These are phyloP conservation scores for Sphenopsis melanotis DNA, from an alignment of 2,797 vertebrate species.

Conservation along the genomic window DNA sequence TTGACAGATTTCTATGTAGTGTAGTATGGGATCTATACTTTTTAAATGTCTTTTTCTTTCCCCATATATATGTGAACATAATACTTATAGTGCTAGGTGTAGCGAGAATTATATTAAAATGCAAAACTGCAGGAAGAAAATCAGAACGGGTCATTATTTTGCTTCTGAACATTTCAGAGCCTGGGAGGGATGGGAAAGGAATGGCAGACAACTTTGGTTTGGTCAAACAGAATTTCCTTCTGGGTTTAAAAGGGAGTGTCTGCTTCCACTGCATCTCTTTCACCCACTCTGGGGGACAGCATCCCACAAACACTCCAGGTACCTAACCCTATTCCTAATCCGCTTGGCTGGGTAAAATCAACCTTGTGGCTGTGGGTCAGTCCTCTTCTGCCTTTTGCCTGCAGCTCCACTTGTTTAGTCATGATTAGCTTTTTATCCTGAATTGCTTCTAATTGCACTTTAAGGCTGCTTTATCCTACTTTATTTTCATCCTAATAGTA, in stretches of 20 bases:
- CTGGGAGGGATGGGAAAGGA: neutral
- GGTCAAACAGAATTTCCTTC: neutral
- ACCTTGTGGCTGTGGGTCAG: neutral
- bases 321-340: neutral
- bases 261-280: neutral
- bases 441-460: neutral
- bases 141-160: neutral
- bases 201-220: neutral
- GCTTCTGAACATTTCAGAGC: neutral
- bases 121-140: neutral
- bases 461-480: neutral
- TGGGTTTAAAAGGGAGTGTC: neutral
- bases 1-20: neutral
- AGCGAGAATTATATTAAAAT: neutral
- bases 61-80: neutral
- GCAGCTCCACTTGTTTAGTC: neutral
- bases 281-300: neutral
- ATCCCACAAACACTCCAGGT: neutral
- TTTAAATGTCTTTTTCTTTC: neutral
- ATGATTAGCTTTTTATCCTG: neutral
- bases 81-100: neutral
- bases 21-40: conserved; percentile 2
- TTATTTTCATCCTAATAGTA: neutral
- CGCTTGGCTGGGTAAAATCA: neutral
- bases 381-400: neutral